A percentile compares a stretch with the other conserved stretches of the same genome.
Conservation (phyloP, 2,797 vertebrate species). For the Rallus crepitans region DNA sequence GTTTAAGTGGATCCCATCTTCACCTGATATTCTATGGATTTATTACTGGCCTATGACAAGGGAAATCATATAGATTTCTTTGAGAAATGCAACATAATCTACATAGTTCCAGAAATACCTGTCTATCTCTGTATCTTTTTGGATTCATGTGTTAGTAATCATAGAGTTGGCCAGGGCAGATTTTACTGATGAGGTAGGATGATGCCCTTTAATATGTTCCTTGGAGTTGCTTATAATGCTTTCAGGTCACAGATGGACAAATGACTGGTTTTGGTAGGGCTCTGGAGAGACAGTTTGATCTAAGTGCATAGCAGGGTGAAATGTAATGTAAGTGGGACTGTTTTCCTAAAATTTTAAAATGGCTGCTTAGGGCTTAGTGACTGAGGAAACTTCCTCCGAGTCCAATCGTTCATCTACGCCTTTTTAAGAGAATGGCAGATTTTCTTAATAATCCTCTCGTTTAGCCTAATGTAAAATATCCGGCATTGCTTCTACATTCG, state of each 20-base stretch:
- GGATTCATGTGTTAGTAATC: background rate
- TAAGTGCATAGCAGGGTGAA: background rate
- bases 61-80: background rate
- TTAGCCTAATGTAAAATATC: background rate
- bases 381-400: background rate
- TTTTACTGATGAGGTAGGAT: background rate
- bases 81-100: background rate
- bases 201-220: background rate
- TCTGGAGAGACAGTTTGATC: background rate
- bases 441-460: background rate
- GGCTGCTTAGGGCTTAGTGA: background rate
- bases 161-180: background rate
- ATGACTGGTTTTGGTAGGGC: background rate
- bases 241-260: background rate
- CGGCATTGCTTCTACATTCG: background rate
- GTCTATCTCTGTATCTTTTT: background rate
- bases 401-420: background rate
- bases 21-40: background rate
- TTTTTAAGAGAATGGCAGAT: background rate
- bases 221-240: background rate
- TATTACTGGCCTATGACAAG: background rate
- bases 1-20: background rate
- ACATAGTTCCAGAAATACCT: background rate
- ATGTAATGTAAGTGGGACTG: background rate
- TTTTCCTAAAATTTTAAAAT: background rate